Evolutionary conservation across 2,797 vertebrate species (phyloP), one percentile per base, ranked within the genome.

Genomic region (Peromyscus aztecus): DNA sequence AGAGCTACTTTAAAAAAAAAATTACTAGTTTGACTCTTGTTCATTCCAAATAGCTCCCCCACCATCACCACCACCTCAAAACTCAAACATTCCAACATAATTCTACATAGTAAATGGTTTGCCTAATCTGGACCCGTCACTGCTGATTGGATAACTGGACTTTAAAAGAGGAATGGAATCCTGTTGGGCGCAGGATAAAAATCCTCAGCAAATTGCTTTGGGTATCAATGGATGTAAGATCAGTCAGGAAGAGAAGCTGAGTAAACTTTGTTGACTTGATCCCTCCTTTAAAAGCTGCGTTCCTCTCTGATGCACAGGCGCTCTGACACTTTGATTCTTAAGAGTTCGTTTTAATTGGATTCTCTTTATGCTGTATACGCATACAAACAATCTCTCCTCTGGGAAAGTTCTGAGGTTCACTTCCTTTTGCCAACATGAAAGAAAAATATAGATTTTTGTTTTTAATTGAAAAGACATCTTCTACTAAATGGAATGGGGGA

Each of bases 41-140:
- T 97, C 77, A 40, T 89, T 96, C 57, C 69, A 97, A 85, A 93
- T 17, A 94, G 82, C 88, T 67, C 43, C 43, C 43, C 43, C 4
- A n/a, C n/a, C n/a, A n/a, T n/a, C n/a, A n/a, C n/a, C n/a, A 78
- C 75, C 75, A 5, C 34, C 61, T 85, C 90, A 94, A 97, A 91
- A 97, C 84, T 90, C 92, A 97, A 97, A 94, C 24, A 24, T 95
- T 96, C 97, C 88, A 95, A 91, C 17, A 21, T 90, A 97, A 97
- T 96, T 97, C 76, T 91, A 96, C 94, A 96, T 69, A 96, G 95
- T 61, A 95, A 93, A 37, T 93, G 97, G 91, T 65, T 94, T 91
- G 59, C 43, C 31, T 91, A 91, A 82, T 95, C 71, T 85, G 76
- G 65, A 73, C 80, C 75, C 90, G 86, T 94, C 95, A 82, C 71